Conservation (phyloP, 2,888 invertebrate genomes). For the Pyrgus malvae region DNA sequence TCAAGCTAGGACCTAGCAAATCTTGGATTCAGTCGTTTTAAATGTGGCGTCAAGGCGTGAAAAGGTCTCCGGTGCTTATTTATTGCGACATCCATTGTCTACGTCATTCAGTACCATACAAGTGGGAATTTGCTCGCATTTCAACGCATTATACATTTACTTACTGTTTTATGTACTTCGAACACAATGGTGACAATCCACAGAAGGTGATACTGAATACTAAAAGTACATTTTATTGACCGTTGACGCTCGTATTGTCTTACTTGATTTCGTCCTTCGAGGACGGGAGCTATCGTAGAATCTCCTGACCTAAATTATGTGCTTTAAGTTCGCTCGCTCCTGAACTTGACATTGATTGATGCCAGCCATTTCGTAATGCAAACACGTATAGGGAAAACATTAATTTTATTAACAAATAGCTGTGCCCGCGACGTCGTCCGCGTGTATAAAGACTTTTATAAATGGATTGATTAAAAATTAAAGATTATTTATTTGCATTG, state of each 20-base stretch:
- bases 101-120: conserved; percentile 40
- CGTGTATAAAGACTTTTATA: no score
- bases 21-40: conserved; percentile 35
- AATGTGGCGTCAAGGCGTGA: conserved; percentile 34
- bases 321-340: conserved; percentile 7
- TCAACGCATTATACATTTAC: conserved; percentile 39
- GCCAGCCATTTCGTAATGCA: conserved; percentile 5
- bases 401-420: conserved; percentile 10
- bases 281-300: conserved; percentile 24
- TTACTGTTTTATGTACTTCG: conserved; percentile 40
- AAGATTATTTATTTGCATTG: no score
- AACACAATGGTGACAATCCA: conserved; percentile 42
- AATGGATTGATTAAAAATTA: no score
- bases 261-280: conserved; percentile 33
- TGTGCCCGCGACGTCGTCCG: no score
- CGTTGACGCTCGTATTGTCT: conserved; percentile 34
- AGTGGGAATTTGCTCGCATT: conserved; percentile 42
- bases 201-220: conserved; percentile 42
- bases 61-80: conserved; percentile 39
- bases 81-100: conserved; percentile 36
- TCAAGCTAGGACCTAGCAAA: conserved; percentile 27
- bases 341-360: conserved; percentile 30
- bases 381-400: conserved; percentile 8
- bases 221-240: conserved; percentile 37
- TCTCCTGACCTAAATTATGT: conserved; percentile 30